These are phyloP conservation scores for Cylas formicarius DNA, from an alignment of 1,140 invertebrate genomes.

Conservation along the genomic window DNA sequence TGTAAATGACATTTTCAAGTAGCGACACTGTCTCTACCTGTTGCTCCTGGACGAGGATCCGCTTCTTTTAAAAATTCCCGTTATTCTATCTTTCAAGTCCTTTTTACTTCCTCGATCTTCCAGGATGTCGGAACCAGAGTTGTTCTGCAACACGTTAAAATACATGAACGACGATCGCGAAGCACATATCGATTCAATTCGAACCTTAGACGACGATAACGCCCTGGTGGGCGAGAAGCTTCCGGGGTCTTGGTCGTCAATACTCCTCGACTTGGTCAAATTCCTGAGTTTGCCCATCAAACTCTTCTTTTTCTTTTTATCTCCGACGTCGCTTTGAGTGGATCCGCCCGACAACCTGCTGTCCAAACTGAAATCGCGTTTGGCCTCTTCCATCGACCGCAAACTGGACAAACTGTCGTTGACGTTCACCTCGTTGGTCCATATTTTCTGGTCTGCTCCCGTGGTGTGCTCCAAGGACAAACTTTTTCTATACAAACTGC, in stretches of 20 bases:
- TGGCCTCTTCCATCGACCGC: constrained; percentile 54
- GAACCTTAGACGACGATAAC: constrained; percentile 31
- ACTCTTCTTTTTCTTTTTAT: constrained; percentile 68
- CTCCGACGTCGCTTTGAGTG: constrained; percentile 72
- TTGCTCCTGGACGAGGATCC: constrained; percentile 55
- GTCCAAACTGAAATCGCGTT: constrained; percentile 65
- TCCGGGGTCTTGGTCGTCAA: constrained; percentile 54
- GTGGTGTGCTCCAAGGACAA: constrained; percentile 68
- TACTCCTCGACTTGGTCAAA: constrained; percentile 75
- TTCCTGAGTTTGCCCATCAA: constrained; percentile 78
- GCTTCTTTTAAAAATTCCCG: constrained; percentile 73
- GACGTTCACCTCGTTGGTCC: constrained; percentile 57
- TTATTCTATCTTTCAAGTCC: constrained; percentile 70
- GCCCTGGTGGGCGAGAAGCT: constrained; percentile 29
- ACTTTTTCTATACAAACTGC: constrained; percentile 59
- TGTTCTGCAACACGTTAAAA: constrained; percentile 42
- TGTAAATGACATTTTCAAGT: not conserved
- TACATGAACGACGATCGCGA: constrained; percentile 1
- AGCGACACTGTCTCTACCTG: constrained; percentile 47
- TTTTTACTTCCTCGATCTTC: constrained; percentile 60
- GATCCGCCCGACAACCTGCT: constrained; percentile 75
- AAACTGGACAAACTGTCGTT: constrained; percentile 73
- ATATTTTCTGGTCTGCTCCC: constrained; percentile 50
- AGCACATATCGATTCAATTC: too few relatives aligned
- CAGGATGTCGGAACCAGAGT: constrained; percentile 57